These are phyloP conservation scores for Acanthococcus lagerstroemiae DNA, from an alignment of 2,888 invertebrate genomes.

Conservation along the genomic window DNA sequence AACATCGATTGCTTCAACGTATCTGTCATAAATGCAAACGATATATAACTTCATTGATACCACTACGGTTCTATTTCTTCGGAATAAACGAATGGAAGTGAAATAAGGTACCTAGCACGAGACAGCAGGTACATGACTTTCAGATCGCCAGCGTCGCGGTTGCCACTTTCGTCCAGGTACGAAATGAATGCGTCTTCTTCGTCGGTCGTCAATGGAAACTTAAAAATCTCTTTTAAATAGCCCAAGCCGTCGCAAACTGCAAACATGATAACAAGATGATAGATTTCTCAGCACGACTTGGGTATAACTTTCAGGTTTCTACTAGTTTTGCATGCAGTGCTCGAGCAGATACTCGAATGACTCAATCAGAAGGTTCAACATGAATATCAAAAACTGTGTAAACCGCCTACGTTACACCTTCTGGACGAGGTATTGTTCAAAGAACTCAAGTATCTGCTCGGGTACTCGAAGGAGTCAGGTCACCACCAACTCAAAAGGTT, in stretches of 20 bases:
- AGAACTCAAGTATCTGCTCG: too few relatives aligned
- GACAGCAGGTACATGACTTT: constrained; percentile 59
- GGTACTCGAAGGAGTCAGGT: too few relatives aligned
- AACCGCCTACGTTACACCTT: too few relatives aligned
- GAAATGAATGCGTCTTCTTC: constrained; percentile 60
- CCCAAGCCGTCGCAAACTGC: constrained; percentile 50
- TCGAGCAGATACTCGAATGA: too few relatives aligned
- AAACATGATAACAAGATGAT: constrained; percentile 33
- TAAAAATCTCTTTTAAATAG: constrained; percentile 51
- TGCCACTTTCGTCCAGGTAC: constrained; percentile 50
- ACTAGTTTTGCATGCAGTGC: background rate
- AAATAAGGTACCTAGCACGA: constrained; percentile 42
- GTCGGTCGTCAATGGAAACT: constrained; percentile 50
- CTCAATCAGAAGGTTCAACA: too few relatives aligned
- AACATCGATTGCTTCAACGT: constrained; percentile 43
- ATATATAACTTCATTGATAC: too few relatives aligned
- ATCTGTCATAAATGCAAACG: constrained; percentile 39
- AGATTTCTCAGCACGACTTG: background rate
- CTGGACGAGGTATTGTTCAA: too few relatives aligned
- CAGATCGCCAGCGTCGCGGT: constrained; percentile 53
- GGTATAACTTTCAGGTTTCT: background rate
- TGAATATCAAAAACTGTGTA: too few relatives aligned
- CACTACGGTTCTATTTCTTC: too few relatives aligned
- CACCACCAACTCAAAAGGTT: too few relatives aligned
- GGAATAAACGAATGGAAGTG: constrained; percentile 39